Conservation (phyloP, 35 echinoderm and acorn worm genomes). For the Apostichopus californicus region DNA sequence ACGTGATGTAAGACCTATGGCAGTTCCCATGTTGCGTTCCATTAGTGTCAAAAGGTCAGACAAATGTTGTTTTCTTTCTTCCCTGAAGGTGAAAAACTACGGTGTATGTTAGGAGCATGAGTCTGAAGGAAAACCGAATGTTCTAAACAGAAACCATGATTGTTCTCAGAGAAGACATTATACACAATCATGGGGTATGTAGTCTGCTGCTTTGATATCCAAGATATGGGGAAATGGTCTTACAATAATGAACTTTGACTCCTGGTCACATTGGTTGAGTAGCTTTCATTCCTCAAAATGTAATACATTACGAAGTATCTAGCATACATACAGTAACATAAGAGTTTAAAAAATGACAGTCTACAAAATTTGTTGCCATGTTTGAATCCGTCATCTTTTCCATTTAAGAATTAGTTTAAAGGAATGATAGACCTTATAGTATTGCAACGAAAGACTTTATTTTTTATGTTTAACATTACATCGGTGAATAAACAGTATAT, state of each 20-base stretch:
- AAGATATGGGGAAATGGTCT: too few species aligned
- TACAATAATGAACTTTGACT: background rate
- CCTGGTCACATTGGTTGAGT: background rate
- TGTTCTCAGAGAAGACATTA: background rate
- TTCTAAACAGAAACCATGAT: background rate
- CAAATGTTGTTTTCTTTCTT: slow-evolving; percentile 51
- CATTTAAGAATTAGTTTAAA: too few species aligned
- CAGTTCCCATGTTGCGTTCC: slow-evolving; percentile 26
- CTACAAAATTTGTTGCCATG: too few species aligned
- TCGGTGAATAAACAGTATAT: too few species aligned
- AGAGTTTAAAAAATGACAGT: too few species aligned
- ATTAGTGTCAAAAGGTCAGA: slow-evolving; percentile 29
- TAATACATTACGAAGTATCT: background rate
- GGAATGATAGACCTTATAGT: too few species aligned
- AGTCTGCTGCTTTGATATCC: too few species aligned
- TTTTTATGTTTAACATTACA: too few species aligned
- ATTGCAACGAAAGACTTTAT: too few species aligned
- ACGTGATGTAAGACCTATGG: slow-evolving; percentile 29
- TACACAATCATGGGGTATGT: background rate
- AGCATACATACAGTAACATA: too few species aligned
- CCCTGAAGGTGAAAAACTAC: background rate
- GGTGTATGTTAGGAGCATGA: slow-evolving; percentile 3
- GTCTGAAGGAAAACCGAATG: background rate
- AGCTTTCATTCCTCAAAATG: background rate
- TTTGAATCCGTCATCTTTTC: too few species aligned